Base-by-base conservation (phyloP, 1,140 invertebrate species). In the Danaus melanippus region DNA sequence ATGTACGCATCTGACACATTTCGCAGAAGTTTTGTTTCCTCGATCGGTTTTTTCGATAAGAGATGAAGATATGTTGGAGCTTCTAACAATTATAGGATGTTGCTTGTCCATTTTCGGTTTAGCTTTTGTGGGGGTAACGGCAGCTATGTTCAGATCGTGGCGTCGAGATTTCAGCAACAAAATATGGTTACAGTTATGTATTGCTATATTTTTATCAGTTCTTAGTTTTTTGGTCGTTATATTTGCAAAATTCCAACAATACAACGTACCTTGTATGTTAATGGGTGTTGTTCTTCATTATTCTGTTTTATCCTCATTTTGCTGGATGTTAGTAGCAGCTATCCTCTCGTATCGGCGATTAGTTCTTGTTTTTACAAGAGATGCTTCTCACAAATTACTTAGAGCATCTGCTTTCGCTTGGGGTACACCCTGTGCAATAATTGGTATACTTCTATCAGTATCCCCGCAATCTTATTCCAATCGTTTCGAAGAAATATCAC, bases 291-390 rank as follows among this genome's bases (percentile, higher is more conserved):
- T 73, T 8, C 50, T 88, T 15, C 88, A 89, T 56, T 89, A 88
- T 60, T 74, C 83, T 2, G 76, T 87, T 10, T 49, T 88, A 5
- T 65, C 85, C 1, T 87, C 87, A 0, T 89, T 88, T 65, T 86
- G 81, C 56, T 89, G 88, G 88, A 89, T 89, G 88, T 60, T 89
- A 12, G 82, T 89, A 0, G 83, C 87, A 8, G 88, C 87, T 9
- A 66, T 87, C 0, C 47, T 89, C 7, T 88, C 88, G 8, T 88
- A 88, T 58, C 66, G 83, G 45, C 64, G 87, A 51, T 59, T 88
- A 10, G 87, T 88, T 7, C 64, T 79, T 44, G 84, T 88, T 5
- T 88, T 88, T 42, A 76, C 77, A 2, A 71, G 79, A 53, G 82
- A 83, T 43, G 69, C 79, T n/a, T 86, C 87, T 6, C 85, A 88